Evolutionary conservation across 2,888 invertebrate genomes (phyloP), one percentile per base, ranked within the genome.

Genomic region (Clanis bilineata): DNA sequence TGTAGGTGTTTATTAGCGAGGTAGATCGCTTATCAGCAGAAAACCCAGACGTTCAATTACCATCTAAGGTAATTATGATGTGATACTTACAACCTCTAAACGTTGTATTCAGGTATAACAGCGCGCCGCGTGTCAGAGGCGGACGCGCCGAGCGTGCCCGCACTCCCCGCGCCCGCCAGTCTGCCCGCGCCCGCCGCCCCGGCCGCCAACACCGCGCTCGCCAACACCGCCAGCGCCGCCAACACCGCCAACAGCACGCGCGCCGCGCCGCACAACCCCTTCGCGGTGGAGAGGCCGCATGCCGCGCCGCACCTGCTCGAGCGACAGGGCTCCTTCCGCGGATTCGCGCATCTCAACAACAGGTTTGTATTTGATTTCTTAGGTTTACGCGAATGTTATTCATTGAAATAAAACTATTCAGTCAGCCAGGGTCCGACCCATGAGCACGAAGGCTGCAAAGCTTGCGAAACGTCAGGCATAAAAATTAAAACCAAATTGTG

Each of bases 271-370:
- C 93, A 95, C 80, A 98, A 98, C 90, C 98, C 98, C 1, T 97
- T 97, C 86, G 98, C 98, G 9, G 98, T 98, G 73, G 98, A 98
- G 85, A 94, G 98, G 58, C 99, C 99, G 1, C 98, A 98, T 82
- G 99, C 99, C 62, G 98, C 99, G 44, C 96, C 97, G 36, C 96
- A 97, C 69, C 96, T 99, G 94, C 93, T 99, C 59, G 97, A 98
- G 85, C 93, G 99, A 36, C 99, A 99, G 90, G 98, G 98, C 68
- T 98, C 98, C 64, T 98, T 98, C 93, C 94, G 98, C 58, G 98
- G 97, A 56, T 97, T 98, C 86, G 95, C 95, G 73, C 96, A 96
- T 77, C 92, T 96, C 41, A 95, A 95, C 71, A 93, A 93, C 79
- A 92, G 88, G 92, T 92, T n/a, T n/a, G n/a, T n/a, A n/a, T n/a